These are phyloP conservation scores for Galagoides demidoff DNA, from an alignment of 2,797 vertebrate genomes.

Conservation along the genomic window DNA sequence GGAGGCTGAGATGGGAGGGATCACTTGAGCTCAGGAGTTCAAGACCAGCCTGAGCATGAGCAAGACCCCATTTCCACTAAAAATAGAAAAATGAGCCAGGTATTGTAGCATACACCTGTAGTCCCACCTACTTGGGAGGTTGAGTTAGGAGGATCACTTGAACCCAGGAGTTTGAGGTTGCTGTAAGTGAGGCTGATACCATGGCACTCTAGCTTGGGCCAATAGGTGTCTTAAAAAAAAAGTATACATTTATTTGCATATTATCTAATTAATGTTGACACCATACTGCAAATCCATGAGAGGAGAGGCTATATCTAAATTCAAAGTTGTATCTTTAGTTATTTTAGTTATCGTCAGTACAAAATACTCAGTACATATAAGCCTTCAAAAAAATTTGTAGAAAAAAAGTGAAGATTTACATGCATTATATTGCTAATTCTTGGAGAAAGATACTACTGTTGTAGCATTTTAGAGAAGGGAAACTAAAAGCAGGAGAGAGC, in stretches of 20 bases:
- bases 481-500: neutral
- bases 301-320: rapidly evolving
- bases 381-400: neutral
- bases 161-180: no score
- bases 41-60: no score
- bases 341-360: neutral
- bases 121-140: no score
- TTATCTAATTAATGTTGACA: conserved; percentile 9
- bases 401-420: neutral
- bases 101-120: no score
- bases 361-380: neutral
- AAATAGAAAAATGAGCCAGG: no score
- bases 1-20: no score
- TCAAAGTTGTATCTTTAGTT: conserved; percentile 35
- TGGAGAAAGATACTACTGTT: neutral
- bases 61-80: no score
- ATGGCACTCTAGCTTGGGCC: no score
- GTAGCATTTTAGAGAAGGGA: conserved; percentile 43
- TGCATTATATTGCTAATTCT: neutral
- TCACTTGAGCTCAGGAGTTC: no score
- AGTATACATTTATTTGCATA: neutral
- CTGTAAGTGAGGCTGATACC: no score
- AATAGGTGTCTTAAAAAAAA: no score
- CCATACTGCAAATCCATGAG: neutral
- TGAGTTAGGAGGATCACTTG: no score